phyloP scores from a whole-genome alignment of 2,113 vertebrate species.

The Brevimyrus niger region DNA sequence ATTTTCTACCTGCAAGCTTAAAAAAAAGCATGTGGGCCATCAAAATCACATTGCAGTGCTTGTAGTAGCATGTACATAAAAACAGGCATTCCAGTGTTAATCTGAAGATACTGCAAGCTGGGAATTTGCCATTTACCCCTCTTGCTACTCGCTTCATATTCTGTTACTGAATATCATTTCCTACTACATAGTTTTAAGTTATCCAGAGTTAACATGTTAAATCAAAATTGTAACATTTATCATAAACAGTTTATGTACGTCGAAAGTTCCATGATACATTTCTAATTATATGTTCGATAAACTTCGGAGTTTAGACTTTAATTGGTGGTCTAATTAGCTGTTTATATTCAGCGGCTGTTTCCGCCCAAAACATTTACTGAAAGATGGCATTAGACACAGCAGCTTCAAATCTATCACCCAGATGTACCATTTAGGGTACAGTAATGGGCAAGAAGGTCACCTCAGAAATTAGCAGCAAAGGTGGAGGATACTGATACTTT shows the following conservation, averaged over 20 bases:
- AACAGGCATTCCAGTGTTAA: background rate
- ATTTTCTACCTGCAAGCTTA: background rate
- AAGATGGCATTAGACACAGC: background rate
- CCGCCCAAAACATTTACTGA: background rate
- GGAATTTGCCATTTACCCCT: background rate
- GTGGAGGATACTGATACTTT: background rate
- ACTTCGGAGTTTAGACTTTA: background rate
- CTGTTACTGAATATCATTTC: background rate
- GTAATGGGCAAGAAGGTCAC: background rate
- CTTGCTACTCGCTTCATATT: background rate
- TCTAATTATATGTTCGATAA: background rate
- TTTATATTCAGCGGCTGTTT: conserved; percentile 35
- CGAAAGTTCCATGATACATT: background rate
- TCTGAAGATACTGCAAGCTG: background rate
- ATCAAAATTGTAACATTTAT: background rate
- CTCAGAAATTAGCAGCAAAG: background rate
- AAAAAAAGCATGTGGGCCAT: background rate
- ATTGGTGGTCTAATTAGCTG: background rate
- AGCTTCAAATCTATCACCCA: background rate
- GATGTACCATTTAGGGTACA: background rate
- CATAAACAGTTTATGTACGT: background rate
- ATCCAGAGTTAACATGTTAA: background rate
- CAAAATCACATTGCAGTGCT: conserved; percentile 9
- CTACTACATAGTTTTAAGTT: background rate
- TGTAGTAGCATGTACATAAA: background rate